Base-by-base conservation (phyloP, 2,888 invertebrate species). In the Rhamphomyia laevipes region DNA sequence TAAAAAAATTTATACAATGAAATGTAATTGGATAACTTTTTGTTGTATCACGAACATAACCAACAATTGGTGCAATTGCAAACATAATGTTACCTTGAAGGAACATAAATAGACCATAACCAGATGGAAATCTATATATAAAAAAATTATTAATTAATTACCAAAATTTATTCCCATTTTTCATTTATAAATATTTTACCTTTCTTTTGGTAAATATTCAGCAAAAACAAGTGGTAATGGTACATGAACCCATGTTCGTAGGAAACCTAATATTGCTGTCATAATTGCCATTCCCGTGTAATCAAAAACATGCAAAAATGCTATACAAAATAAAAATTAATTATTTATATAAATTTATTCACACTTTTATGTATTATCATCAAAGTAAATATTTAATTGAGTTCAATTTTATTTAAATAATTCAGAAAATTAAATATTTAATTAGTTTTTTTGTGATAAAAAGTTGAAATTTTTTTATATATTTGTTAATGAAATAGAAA, bases 81-180 rank as follows among this genome's bases (percentile, higher is more conserved):
- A 84, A 74, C 65, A 80, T 80, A 6, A 81, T 73, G 23, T 78
- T 70, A 2, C 85, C 86, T 53, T 80, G 81, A 50, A 85, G 77
- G 21, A 85, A 76, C 63, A 84, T 83, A 58, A 79, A 84, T 38
- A 86, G 66, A 1, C 85, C 82, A 58, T 84, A 77, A 0, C 85
- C 86, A 1, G 82, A 81, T 9, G 84, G 78, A 59, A 84, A 85
- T 57, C 81, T 69, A 44, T 0, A 49, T 50, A 35, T 35, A 23
- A 37, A 6, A 47, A 42, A 47, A 12, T 15, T 27, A 17, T n/a
- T 13, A 42, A 16, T 27, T 15, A 4, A 33, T 18, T 43, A 15
- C 13, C 6, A 4, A 43, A 38, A 13, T 9, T 13, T 38, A 12
- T 10, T 17, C 18, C 27, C 7, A 23, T 18, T n/a, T 31, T n/a